These are phyloP conservation scores for Neomorphus geoffroyi DNA, from an alignment of 2,797 vertebrate genomes.

Conservation along the genomic window DNA sequence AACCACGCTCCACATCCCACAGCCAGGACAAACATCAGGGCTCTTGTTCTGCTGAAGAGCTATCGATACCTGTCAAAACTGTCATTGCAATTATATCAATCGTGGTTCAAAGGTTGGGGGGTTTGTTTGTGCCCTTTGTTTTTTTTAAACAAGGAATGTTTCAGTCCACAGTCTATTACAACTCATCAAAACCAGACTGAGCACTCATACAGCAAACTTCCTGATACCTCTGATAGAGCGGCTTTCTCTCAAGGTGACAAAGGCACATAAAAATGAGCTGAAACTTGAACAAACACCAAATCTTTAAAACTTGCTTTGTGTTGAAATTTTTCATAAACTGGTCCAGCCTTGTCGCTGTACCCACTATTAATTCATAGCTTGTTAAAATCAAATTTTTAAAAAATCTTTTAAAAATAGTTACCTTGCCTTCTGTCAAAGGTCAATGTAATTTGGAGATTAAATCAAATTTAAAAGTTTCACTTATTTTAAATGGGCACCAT, in stretches of 20 bases:
- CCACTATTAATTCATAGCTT: background rate
- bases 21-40: background rate
- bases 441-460: background rate
- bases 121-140: no score
- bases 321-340: background rate
- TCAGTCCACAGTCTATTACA: background rate
- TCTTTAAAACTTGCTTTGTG: background rate
- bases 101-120: background rate
- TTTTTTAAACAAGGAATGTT: background rate
- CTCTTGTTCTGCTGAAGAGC: background rate
- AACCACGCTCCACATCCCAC: background rate
- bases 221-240: background rate
- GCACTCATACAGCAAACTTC: background rate
- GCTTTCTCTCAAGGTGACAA: background rate
- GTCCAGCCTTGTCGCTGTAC: background rate
- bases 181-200: background rate
- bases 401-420: background rate
- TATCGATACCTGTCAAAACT: background rate
- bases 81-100: rapidly evolving
- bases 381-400: background rate
- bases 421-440: no score
- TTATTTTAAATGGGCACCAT: background rate
- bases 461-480: background rate
- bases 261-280: background rate
- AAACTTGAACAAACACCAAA: background rate